Evolutionary conservation across 2,113 vertebrate genomes (phyloP).

Genomic region (Percina caprodes): DNA sequence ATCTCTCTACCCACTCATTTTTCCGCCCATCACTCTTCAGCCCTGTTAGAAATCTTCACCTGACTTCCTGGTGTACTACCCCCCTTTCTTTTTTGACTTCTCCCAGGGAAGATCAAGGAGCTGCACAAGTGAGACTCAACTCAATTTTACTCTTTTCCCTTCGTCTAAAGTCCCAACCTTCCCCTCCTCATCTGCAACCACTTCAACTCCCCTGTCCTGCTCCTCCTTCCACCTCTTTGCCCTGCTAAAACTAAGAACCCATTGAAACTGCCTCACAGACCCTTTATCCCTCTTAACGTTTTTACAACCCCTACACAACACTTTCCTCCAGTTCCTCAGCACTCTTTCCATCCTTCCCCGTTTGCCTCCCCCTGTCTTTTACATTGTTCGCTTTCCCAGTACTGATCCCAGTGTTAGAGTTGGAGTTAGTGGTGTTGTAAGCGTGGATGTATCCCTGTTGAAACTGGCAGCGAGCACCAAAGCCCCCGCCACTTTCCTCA

Average conservation of each 20-base stretch:
- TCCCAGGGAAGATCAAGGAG: constrained; percentile 41
- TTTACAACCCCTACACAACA: constrained; percentile 82
- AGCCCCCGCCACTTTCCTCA: constrained; percentile 52
- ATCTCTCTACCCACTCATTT: constrained; percentile 15
- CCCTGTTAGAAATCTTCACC: constrained; percentile 40
- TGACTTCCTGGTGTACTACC: constrained; percentile 34
- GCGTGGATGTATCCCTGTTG: constrained; percentile 80
- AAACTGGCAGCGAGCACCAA: constrained; percentile 57
- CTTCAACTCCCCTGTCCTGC: constrained; percentile 27
- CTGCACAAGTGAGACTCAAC: constrained; percentile 39
- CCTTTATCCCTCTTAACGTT: constrained; percentile 30
- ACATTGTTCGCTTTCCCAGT: constrained; percentile 23
- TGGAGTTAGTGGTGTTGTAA: constrained; percentile 83
- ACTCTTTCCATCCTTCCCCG: constrained; percentile 54
- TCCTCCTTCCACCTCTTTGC: constrained; percentile 23
- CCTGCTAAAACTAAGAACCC: constrained; percentile 38
- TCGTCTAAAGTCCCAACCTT: constrained; percentile 33
- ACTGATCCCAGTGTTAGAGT: constrained; percentile 73
- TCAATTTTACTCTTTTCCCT: constrained; percentile 7
- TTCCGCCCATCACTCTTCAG: constrained; percentile 12
- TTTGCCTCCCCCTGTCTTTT: constrained; percentile 61
- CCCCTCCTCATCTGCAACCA: constrained; percentile 21
- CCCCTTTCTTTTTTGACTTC: constrained; percentile 23
- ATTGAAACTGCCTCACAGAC: constrained; percentile 33
- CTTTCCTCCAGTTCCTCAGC: constrained; percentile 90